These are phyloP conservation scores for Solea senegalensis DNA, from an alignment of 2,113 vertebrate species.

Conservation along the genomic window DNA sequence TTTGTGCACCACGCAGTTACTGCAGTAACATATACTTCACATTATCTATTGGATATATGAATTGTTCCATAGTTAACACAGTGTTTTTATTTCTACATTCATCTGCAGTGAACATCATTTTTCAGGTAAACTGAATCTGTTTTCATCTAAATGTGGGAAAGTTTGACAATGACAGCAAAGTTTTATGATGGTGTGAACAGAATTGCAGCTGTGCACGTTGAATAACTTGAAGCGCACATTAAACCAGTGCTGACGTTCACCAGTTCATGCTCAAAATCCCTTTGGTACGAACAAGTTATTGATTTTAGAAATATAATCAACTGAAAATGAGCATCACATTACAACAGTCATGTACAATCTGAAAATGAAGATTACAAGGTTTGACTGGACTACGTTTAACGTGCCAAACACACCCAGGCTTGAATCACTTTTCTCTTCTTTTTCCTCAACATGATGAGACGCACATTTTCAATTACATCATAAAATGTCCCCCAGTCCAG, in stretches of 20 bases:
- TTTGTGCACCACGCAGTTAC: constrained; percentile 1
- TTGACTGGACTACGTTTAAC: constrained; percentile 24
- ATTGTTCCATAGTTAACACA: no score
- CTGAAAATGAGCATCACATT: constrained; percentile 44
- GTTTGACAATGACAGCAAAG: no score
- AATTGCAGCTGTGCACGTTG: no score
- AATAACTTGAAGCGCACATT: not conserved
- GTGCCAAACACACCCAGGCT: not conserved
- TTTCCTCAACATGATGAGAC: constrained; percentile 16
- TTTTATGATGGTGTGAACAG: no score
- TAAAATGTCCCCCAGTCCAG: constrained; percentile 27
- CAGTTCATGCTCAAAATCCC: constrained; percentile 45
- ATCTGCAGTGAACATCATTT: no score
- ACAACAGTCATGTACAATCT: constrained; percentile 22
- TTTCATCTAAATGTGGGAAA: no score
- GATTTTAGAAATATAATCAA: constrained; percentile 50
- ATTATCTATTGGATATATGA: no score
- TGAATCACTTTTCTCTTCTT: not conserved
- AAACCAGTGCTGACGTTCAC: not conserved
- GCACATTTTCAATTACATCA: constrained; percentile 41
- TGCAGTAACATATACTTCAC: not conserved
- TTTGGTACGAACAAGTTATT: constrained; percentile 60
- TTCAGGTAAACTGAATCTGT: no score
- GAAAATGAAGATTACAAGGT: not conserved
- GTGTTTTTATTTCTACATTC: no score